Percentiles rank a stretch among this genome's conserved stretches.
Conservation (phyloP, 2,797 vertebrate species). For the Meda fulgida region DNA sequence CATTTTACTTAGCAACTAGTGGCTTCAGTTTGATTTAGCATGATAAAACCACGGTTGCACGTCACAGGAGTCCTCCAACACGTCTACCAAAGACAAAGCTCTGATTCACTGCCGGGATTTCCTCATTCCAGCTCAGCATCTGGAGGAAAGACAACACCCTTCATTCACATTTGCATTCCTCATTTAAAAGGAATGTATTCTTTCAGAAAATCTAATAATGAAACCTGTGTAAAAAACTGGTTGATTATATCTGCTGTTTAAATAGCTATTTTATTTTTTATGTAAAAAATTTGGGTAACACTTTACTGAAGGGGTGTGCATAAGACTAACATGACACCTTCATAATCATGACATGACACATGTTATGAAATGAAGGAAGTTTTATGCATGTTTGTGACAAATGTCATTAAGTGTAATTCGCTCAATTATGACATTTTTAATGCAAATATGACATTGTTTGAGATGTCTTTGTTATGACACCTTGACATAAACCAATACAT, state of each 20-base stretch:
- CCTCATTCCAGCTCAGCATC: neutral
- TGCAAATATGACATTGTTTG: too few species aligned
- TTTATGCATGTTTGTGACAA: too few species aligned
- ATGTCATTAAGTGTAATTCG: too few species aligned
- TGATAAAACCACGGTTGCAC: neutral
- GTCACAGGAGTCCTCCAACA: neutral
- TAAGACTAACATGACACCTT: too few species aligned
- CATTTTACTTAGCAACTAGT: neutral
- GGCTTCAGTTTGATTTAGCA: neutral
- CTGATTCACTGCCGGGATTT: neutral
- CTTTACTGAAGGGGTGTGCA: too few species aligned
- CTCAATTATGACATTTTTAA: too few species aligned
- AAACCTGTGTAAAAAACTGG: too few species aligned
- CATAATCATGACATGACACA: too few species aligned
- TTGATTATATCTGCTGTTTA: neutral
- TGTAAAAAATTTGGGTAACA: too few species aligned
- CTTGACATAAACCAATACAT: too few species aligned
- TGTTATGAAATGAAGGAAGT: too few species aligned
- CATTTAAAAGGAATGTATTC: neutral
- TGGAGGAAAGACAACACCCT: neutral
- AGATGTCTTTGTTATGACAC: too few species aligned
- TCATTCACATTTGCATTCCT: neutral
- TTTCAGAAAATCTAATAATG: neutral
- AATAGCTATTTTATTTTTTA: neutral
- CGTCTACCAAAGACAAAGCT: neutral